Base-by-base conservation (phyloP, 2,888 invertebrate species). In the Opisthograptis luteolata region DNA sequence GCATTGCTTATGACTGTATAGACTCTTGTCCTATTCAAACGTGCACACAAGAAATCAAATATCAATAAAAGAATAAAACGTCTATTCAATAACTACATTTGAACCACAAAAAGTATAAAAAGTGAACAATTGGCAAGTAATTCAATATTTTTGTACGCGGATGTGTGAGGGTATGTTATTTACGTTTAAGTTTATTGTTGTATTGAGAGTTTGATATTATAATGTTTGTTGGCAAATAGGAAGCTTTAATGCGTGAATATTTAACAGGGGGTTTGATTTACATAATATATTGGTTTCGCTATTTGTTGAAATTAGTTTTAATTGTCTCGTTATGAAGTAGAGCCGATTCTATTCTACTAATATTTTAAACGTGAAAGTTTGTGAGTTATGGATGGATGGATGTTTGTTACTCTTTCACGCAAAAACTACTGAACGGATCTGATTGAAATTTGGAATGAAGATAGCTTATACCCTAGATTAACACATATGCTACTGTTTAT, bases 161-260 rank as follows among this genome's bases (percentile, higher is more conserved):
- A 39, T 14, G 49, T 22, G 49, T 42, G 49, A 10, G 37, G 13
- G n/a, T 41, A 15, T 28, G 20, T 48, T 14, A 42, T 24, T 47
- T 41, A n/a, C 40, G 44, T 46, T 52, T 31, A 24, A 30, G 7
- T 30, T 34, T 12, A 34, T 52, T 43, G 43, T 58, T 49, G 17
- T n/a, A 17, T 30, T 20, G 13, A n/a, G 10, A 49, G 14, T 37
- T 50, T 56, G 57, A 58, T 51, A 30, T 43, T 30, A 58, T 42
- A 54, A 61, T 65, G 55, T 65, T 65, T 64, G 55, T 65, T 64
- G 55, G 64, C 62, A 60, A 62, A 65, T 64, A 61, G 6, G 39
- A 63, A 47, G 62, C 56, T 64, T 22, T 53, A 60, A 31, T 22
- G 58, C 60, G 64, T 56, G 59, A 55, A 53, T 56, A 47, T 51